These are phyloP conservation scores for Elachura formosa DNA, from an alignment of 2,113 vertebrate genomes.

Conservation along the genomic window DNA sequence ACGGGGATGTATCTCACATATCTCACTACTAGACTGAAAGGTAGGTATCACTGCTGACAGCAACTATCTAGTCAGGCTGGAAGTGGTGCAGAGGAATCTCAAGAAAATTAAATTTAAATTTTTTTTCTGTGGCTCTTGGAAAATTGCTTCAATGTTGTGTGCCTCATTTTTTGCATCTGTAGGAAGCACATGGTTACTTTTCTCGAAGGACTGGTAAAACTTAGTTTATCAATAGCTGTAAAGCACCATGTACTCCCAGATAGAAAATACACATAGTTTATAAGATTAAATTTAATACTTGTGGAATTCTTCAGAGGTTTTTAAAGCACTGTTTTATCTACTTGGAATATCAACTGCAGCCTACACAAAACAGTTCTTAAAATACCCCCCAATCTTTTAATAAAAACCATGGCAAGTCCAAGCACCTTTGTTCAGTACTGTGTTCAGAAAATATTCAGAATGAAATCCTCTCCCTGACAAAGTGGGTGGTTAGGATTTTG, in stretches of 20 bases:
- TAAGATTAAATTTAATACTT: not conserved
- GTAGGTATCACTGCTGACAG: not conserved
- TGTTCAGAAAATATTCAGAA: not conserved
- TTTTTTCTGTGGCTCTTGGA: not conserved
- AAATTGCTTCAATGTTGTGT: not conserved
- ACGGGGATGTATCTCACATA: not conserved
- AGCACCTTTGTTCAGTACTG: not conserved
- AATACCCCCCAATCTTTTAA: not conserved
- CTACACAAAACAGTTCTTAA: not conserved
- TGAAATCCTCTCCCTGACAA: not conserved
- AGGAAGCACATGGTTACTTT: not conserved
- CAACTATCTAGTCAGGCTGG: not conserved
- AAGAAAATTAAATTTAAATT: not conserved
- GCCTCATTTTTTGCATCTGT: not conserved
- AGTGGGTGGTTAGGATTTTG: not conserved
- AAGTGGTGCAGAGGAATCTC: not conserved
- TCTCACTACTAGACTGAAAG: not conserved
- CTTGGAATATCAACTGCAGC: not conserved
- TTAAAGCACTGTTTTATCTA: not conserved
- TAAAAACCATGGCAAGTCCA: not conserved
- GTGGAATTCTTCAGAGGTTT: not conserved
- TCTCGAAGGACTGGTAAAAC: not conserved
- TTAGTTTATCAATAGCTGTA: not conserved
- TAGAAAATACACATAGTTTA: not conserved
- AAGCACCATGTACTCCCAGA: not conserved